These are phyloP conservation scores for Rhea pennata DNA, from an alignment of 2,113 vertebrate genomes.

Conservation along the genomic window DNA sequence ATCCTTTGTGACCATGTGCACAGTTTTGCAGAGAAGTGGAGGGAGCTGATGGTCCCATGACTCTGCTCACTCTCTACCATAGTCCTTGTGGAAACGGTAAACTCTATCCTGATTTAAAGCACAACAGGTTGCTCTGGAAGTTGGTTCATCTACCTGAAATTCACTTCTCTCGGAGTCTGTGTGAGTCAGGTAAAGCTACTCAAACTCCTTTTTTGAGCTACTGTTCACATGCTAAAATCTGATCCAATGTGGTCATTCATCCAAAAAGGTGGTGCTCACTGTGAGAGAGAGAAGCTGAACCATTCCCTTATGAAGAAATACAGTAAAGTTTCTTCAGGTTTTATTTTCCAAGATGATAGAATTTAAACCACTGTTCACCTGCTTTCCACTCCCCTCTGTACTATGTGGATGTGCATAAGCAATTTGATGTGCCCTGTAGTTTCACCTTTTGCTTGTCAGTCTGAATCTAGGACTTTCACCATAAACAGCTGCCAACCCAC, in stretches of 20 bases:
- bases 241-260: rapidly evolving
- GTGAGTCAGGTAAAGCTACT: background rate
- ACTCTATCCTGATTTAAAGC: background rate
- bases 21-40: background rate
- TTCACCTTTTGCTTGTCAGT: background rate
- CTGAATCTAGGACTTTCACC: background rate
- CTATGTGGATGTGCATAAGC: rapidly evolving
- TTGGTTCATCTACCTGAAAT: background rate
- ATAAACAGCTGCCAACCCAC: background rate
- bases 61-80: background rate
- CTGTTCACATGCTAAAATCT: background rate
- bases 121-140: background rate
- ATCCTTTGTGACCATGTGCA: background rate
- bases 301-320: background rate
- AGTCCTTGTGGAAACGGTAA: background rate
- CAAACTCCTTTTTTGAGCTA: background rate
- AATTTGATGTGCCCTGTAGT: background rate
- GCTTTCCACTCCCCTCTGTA: background rate
- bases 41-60: background rate
- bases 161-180: background rate
- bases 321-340: background rate
- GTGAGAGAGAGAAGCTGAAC: background rate
- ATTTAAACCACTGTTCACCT: background rate
- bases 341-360: background rate
- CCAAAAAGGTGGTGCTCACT: background rate